Evolutionary conservation across 1,140 invertebrate species (phyloP), one percentile per base, ranked within the genome.

Genomic region (Lethrus apterus): DNA sequence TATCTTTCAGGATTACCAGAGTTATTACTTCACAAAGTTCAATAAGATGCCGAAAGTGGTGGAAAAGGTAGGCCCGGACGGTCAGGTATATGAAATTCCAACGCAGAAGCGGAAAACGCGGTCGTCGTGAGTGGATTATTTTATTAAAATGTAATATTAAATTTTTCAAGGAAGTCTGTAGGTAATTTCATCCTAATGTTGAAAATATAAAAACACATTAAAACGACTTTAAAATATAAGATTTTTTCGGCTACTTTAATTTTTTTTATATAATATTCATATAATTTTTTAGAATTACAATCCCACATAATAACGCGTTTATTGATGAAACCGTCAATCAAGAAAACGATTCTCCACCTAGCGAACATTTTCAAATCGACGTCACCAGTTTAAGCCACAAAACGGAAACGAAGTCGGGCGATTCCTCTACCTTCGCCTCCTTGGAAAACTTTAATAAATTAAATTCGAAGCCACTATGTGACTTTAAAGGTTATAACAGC

Each of bases 1-100:
- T 11, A 85, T 97, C 46, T 67, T 95, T 32, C 77, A 89, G 69
- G 90, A 95, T 54, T 96, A 88, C 65, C 84, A 84, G 52, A 83
- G 83, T 38, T 95, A 88, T 70, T 92, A 90, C 66, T 78, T 80
- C 54, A 70, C 86, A 13, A 81, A 88, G 57, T 94, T 90, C 66
- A 83, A 87, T 62, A 89, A 86, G 65, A 81, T 87, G 62, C 91
- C 92, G 0, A 83, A 79, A 62, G 76, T 92, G 19, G 78, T 81
- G 19, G 84, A 43, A 15, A 18, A 30, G 18, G 17, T 33, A 54
- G 40, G 17, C 14, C 3, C 14, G 2, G 40, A 42, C 18, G 40
- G 24, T 26, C 8, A 21, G n/a, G 18, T n/a, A 21, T 8, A n/a
- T 21, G 8, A 42, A 42, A 26, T 24, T 4, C 24, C 17, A 17